A percentile compares a stretch with the other conserved stretches of the same genome.
These are phyloP conservation scores for Agrochola lychnidis DNA, from an alignment of 2,888 invertebrate species.

Conservation along the genomic window DNA sequence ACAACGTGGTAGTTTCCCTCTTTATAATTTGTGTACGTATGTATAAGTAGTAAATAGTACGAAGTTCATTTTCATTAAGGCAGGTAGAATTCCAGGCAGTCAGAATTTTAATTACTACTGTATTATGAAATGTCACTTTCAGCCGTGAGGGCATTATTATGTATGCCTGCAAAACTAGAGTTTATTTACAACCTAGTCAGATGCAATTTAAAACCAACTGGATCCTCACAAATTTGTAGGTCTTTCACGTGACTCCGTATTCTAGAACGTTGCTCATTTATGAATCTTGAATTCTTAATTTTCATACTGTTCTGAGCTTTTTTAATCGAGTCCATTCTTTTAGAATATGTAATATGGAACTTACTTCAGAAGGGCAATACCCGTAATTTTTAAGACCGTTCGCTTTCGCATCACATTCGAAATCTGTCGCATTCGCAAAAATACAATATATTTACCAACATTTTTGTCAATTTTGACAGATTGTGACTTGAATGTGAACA, in stretches of 20 bases:
- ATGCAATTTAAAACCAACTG: too few species aligned
- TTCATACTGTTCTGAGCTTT: background rate
- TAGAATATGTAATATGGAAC: background rate
- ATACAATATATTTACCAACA: too few species aligned
- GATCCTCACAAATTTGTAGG: too few species aligned
- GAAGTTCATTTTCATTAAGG: slow-evolving; percentile 19
- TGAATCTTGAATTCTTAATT: background rate
- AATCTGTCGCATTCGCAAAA: too few species aligned
- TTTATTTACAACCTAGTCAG: too few species aligned
- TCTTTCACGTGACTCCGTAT: slow-evolving; percentile 4
- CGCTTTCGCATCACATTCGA: too few species aligned
- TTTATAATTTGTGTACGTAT: slow-evolving; percentile 15
- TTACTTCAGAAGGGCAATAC: too few species aligned
- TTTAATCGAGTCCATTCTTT: background rate
- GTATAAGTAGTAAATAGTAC: slow-evolving; percentile 29
- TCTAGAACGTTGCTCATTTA: background rate
- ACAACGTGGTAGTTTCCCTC: slow-evolving; percentile 40
- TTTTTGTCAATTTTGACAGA: too few species aligned
- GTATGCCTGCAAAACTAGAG: slow-evolving; percentile 11
- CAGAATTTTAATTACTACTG: slow-evolving; percentile 13
- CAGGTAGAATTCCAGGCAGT: slow-evolving; percentile 2
- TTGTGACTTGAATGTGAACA: too few species aligned
- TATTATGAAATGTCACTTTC: slow-evolving; percentile 12
- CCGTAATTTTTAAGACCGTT: too few species aligned
- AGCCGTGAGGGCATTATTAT: background rate